A percentile compares a stretch with the other conserved stretches of the same genome.
phyloP scores from a whole-genome alignment of 35 echinoderm and acorn worm species.

The Chiridota heheva region DNA sequence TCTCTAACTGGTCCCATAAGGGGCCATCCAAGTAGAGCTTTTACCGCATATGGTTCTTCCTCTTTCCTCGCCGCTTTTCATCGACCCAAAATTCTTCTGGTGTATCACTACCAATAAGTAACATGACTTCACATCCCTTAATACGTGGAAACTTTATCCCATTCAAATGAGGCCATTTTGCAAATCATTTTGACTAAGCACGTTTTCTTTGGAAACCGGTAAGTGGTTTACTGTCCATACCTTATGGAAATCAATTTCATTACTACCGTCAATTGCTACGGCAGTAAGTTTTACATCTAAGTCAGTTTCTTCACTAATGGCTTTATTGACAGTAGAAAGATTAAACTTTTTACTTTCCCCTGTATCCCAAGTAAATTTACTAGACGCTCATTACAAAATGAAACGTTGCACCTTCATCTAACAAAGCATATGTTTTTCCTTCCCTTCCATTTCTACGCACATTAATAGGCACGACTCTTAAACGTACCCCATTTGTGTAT shows the following conservation, averaged over 20 bases:
- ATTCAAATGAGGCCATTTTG: conserved; percentile 32
- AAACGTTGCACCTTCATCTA: conserved; percentile 52
- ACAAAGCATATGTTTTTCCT: conserved; percentile 38
- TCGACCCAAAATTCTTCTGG: conserved; percentile 61
- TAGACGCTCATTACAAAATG: conserved; percentile 42
- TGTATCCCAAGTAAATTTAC: conserved; percentile 20
- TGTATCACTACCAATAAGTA: conserved; percentile 36
- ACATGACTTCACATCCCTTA: conserved; percentile 24
- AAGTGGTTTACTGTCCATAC: conserved; percentile 45
- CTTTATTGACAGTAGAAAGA: conserved; percentile 22
- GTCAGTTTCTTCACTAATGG: background rate
- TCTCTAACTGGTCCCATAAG: conserved; percentile 28
- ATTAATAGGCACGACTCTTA: conserved; percentile 26
- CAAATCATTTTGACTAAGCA: conserved; percentile 16
- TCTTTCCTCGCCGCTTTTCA: conserved; percentile 41
- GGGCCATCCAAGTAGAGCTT: conserved; percentile 39
- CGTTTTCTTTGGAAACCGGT: conserved; percentile 21
- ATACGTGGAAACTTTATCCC: conserved; percentile 24
- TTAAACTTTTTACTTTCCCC: conserved; percentile 23
- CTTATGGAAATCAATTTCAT: conserved; percentile 12
- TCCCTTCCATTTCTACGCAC: background rate
- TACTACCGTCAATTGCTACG: background rate
- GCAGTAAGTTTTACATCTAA: conserved; percentile 7
- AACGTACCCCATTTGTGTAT: no score
- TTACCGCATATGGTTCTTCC: conserved; percentile 52